Percentiles rank a stretch among this genome's conserved stretches.
These are phyloP conservation scores for Dasypus novemcinctus DNA, from an alignment of 2,113 vertebrate species.

Conservation along the genomic window DNA sequence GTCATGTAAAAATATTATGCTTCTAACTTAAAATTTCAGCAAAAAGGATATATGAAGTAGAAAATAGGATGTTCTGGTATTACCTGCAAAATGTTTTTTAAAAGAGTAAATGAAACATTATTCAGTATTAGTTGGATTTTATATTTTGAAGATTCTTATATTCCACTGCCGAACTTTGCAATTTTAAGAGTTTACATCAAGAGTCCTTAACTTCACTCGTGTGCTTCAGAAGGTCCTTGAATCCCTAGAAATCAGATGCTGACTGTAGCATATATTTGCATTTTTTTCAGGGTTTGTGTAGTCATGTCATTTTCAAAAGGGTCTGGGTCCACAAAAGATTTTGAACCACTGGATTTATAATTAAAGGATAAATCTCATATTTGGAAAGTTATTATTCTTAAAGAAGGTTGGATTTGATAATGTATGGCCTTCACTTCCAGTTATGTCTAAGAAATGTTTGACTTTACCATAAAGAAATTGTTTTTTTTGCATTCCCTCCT, in stretches of 20 bases:
- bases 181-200: slow-evolving; percentile 17
- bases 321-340: neutral
- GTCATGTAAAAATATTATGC: neutral
- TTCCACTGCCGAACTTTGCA: neutral
- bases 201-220: neutral
- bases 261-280: neutral
- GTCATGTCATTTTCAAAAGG: slow-evolving; percentile 16
- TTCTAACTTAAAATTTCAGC: slow-evolving; percentile 40
- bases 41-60: slow-evolving; percentile 8
- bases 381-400: slow-evolving; percentile 46
- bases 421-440: neutral
- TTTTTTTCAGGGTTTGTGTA: neutral
- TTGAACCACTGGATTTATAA: neutral
- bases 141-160: slow-evolving; percentile 17
- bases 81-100: neutral
- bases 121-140: slow-evolving; percentile 1
- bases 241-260: slow-evolving; percentile 15
- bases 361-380: slow-evolving; percentile 20
- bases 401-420: neutral
- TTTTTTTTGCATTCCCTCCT: neutral
- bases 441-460: neutral
- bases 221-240: neutral
- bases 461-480: neutral
- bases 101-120: neutral
- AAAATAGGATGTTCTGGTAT: neutral